These are phyloP conservation scores for Acrocephalus kingi DNA, from an alignment of 2,113 vertebrate species.

Conservation along the genomic window DNA sequence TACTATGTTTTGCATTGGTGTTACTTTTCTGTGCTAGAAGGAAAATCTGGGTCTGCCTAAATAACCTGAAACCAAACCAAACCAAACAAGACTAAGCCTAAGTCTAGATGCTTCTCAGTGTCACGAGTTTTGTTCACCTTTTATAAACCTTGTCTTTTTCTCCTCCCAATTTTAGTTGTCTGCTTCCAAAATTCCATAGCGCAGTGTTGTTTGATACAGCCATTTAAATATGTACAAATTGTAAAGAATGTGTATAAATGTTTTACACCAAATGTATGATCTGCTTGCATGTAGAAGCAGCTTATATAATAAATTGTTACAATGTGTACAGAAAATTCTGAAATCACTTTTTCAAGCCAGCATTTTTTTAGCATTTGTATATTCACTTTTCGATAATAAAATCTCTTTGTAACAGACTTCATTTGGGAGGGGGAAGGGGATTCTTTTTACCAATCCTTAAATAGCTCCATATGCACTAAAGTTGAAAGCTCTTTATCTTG, in stretches of 20 bases:
- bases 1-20: not conserved
- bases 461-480: slow-evolving; percentile 35
- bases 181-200: slow-evolving; percentile 71
- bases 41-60: slow-evolving; percentile 18
- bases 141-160: slow-evolving; percentile 64
- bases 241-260: slow-evolving; percentile 85
- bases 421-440: not conserved
- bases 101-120: slow-evolving; percentile 40
- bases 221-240: slow-evolving; percentile 83
- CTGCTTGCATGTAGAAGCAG: slow-evolving; percentile 74
- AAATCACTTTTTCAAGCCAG: slow-evolving; percentile 74
- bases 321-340: slow-evolving; percentile 76
- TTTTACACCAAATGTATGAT: slow-evolving; percentile 80
- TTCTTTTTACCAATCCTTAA: slow-evolving; percentile 46
- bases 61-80: slow-evolving; percentile 61
- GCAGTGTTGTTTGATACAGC: slow-evolving; percentile 76
- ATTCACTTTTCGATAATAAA: slow-evolving; percentile 61
- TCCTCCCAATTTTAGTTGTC: slow-evolving; percentile 61
- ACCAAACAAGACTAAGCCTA: slow-evolving; percentile 18
- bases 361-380: slow-evolving; percentile 64
- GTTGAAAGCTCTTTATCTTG: not conserved
- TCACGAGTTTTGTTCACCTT: slow-evolving; percentile 67
- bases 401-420: slow-evolving; percentile 45
- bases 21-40: slow-evolving; percentile 13
- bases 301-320: slow-evolving; percentile 79